Evolutionary conservation across 2,888 invertebrate genomes (phyloP).

Genomic region (Macrostomum cliftonense): DNA sequence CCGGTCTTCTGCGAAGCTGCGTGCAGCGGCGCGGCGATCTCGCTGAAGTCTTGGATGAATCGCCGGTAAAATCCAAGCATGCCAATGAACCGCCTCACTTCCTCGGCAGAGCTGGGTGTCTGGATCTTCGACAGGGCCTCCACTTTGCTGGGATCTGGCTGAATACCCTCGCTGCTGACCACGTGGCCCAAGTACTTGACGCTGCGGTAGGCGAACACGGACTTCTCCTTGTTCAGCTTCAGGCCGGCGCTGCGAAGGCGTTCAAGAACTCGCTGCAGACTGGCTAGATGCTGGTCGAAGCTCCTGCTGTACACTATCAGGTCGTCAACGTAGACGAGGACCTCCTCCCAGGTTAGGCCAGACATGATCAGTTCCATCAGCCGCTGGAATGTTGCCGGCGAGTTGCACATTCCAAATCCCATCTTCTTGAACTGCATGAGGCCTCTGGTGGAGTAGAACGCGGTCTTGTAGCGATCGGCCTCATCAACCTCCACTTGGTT

Average conservation of each 20-base stretch:
- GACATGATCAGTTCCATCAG: constrained; percentile 12
- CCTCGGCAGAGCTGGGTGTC: neutral
- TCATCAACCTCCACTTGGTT: constrained; percentile 13
- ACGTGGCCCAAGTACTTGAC: constrained; percentile 14
- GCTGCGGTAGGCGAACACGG: too few relatives aligned
- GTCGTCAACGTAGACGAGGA: constrained; percentile 13
- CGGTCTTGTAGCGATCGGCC: constrained; percentile 12
- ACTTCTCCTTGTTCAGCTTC: constrained; percentile 8
- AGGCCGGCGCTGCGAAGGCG: constrained; percentile 8
- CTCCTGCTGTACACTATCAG: constrained; percentile 13
- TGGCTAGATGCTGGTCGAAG: constrained; percentile 11
- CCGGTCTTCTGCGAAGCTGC: constrained; percentile 4
- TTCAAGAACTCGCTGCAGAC: constrained; percentile 10
- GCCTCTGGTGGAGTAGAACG: constrained; percentile 5
- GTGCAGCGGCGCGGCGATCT: neutral
- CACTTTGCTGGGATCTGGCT: constrained; percentile 6
- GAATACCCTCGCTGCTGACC: constrained; percentile 4
- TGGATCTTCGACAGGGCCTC: constrained; percentile 1
- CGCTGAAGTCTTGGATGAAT: constrained; percentile 10
- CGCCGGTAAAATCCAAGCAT: constrained; percentile 8
- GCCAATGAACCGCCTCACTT: constrained; percentile 5
- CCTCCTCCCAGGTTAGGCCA: constrained; percentile 3
- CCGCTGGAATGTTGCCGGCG: constrained; percentile 12
- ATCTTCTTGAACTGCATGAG: constrained; percentile 9
- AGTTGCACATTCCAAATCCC: constrained; percentile 13